Evolutionary conservation across 2,797 vertebrate species (phyloP).

Genomic region (Megaceryle alcyon): DNA sequence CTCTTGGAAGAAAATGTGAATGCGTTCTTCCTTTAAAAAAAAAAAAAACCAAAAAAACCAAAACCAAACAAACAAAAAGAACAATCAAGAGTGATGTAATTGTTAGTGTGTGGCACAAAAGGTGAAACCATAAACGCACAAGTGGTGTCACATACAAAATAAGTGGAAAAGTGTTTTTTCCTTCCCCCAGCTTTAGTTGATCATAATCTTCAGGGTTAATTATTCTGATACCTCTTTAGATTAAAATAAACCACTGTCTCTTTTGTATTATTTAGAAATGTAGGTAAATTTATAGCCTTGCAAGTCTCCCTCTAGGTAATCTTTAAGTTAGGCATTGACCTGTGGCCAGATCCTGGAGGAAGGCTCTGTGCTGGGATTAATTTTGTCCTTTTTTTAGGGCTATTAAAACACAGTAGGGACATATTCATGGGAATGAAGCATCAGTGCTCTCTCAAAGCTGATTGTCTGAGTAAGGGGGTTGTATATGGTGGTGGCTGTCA

Average conservation of each 20-base stretch:
- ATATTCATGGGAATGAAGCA: neutral
- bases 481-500: neutral
- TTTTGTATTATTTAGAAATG: neutral
- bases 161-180: neutral
- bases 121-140: neutral
- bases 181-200: neutral
- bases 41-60: too few relatives aligned
- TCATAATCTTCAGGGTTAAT: neutral
- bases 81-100: neutral
- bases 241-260: neutral
- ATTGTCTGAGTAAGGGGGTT: neutral
- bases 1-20: neutral
- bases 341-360: neutral
- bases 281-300: neutral
- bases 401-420: neutral
- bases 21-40: neutral
- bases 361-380: neutral
- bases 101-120: neutral
- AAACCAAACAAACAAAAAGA: neutral
- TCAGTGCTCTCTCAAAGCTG: neutral
- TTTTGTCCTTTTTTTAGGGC: neutral
- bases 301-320: neutral
- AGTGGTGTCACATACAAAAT: neutral
- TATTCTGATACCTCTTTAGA: neutral
- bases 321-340: neutral